Base-by-base conservation (phyloP, 2,888 invertebrate species). In the Trissolcus japonicus region DNA sequence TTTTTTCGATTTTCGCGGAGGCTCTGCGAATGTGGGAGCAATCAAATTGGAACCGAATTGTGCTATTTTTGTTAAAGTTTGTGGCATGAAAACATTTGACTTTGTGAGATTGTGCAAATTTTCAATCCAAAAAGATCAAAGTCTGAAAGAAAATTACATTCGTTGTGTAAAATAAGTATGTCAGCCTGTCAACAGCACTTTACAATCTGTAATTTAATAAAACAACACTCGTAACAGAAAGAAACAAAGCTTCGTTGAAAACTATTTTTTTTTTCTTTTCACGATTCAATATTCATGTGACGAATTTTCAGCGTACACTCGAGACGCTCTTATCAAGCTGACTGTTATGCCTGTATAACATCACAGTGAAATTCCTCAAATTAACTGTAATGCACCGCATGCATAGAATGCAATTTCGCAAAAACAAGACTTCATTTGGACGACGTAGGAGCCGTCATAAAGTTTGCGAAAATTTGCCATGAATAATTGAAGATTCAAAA, bases 1-100 rank as follows among this genome's bases (percentile, higher is more conserved):
- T 79, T 82, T 82, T 80, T 82, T 80, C 75, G 57, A 9, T 35
- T 35, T 35, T 35, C 35, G 11, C 4, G 4, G 25, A 25, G 4
- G 25, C 25, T 21, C 21, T 25, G 25, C 19, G 19, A n/a, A 9
- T 35, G 35, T 11, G 11, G 35, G 9, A 35, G 9, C 35, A 35
- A 35, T 35, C 35, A 29, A 1, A 1, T 9, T 25, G 25, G 25
- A 4, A 25, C 25, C 25, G 25, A 25, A 3, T 25, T 35, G 6
- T n/a, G n/a, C n/a, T 35, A 9, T 7, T 35, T 35, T 35, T 9
- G 6, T 35, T 9, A 11, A 35, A 9, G 2, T 11, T 1, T 11
- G 9, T 35, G 1, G 6, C 11, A 9, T 35, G 35, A 25, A 25
- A 25, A 25, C 35, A 35, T 35, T 6, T 35, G 35, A 35, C 9